Conservation (phyloP, 2,113 vertebrate genomes). For the Coryphaenoides rupestris region DNA sequence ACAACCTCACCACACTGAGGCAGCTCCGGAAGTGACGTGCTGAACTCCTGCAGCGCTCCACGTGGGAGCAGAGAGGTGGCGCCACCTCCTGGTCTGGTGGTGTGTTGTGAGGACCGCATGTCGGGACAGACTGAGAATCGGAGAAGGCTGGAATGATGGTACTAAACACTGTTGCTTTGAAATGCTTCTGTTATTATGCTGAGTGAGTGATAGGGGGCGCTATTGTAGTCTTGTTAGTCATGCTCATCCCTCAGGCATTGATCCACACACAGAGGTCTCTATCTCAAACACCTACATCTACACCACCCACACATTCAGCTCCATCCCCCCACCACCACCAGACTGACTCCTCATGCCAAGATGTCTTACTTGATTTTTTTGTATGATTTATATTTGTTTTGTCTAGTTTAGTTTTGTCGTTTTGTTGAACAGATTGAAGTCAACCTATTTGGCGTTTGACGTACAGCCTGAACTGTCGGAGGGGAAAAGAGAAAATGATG, state of each 20-base stretch:
- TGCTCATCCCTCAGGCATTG: too few relatives aligned
- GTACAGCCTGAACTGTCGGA: slow-evolving; percentile 61
- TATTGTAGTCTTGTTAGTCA: slow-evolving; percentile 49
- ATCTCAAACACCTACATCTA: not conserved
- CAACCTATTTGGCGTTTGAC: slow-evolving; percentile 54
- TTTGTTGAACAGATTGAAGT: slow-evolving; percentile 61
- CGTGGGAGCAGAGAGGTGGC: too few relatives aligned
- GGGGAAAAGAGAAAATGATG: slow-evolving; percentile 65
- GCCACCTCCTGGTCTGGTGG: too few relatives aligned
- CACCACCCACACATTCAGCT: not conserved
- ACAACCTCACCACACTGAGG: too few relatives aligned
- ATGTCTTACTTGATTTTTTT: slow-evolving; percentile 61
- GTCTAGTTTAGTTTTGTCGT: slow-evolving; percentile 50
- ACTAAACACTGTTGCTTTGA: slow-evolving; percentile 61
- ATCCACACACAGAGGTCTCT: slow-evolving; percentile 18
- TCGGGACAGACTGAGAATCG: slow-evolving; percentile 25
- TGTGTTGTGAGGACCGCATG: too few relatives aligned
- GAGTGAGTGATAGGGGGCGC: slow-evolving; percentile 35
- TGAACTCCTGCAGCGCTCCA: too few relatives aligned
- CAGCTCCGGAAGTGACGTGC: too few relatives aligned
- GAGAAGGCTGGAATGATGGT: slow-evolving; percentile 37
- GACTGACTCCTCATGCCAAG: slow-evolving; percentile 50
- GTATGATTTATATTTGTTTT: slow-evolving; percentile 22
- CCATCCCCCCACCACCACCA: slow-evolving; percentile 16
- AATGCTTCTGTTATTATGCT: too few relatives aligned